phyloP scores from a whole-genome alignment of 2,888 invertebrate species.

The Kryphioiulus occultus region DNA sequence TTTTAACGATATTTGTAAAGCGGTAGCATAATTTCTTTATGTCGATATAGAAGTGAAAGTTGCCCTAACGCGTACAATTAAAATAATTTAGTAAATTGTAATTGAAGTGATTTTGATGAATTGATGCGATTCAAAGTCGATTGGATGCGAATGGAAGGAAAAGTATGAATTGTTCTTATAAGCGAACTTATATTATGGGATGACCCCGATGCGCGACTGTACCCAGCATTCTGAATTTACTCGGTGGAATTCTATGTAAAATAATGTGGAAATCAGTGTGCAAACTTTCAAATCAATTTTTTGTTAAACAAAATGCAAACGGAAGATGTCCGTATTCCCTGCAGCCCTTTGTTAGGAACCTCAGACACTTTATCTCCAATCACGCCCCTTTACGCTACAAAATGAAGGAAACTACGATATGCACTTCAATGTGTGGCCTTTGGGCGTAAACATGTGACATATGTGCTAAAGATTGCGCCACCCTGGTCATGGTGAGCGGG shows the following conservation, averaged over 20 bases:
- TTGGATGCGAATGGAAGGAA: no score
- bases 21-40: no score
- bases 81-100: no score
- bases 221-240: not conserved
- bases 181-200: no score
- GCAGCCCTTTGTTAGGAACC: not conserved
- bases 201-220: not conserved
- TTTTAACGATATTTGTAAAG: no score
- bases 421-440: not conserved
- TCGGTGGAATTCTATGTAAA: not conserved
- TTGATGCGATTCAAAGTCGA: not conserved
- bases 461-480: slow-evolving; percentile 10
- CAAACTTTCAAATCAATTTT: slow-evolving; percentile 6
- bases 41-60: no score
- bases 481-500: not conserved
- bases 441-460: slow-evolving; percentile 35
- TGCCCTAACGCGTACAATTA: no score
- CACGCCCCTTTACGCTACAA: not conserved
- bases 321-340: not conserved
- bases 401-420: slow-evolving; percentile 16
- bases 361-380: not conserved
- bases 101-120: no score
- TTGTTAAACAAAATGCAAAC: slow-evolving; percentile 18
- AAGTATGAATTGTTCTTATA: no score
- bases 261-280: slow-evolving; percentile 20